Evolutionary conservation across 1,140 invertebrate species (phyloP).

Genomic region (Halictus rubicundus): DNA sequence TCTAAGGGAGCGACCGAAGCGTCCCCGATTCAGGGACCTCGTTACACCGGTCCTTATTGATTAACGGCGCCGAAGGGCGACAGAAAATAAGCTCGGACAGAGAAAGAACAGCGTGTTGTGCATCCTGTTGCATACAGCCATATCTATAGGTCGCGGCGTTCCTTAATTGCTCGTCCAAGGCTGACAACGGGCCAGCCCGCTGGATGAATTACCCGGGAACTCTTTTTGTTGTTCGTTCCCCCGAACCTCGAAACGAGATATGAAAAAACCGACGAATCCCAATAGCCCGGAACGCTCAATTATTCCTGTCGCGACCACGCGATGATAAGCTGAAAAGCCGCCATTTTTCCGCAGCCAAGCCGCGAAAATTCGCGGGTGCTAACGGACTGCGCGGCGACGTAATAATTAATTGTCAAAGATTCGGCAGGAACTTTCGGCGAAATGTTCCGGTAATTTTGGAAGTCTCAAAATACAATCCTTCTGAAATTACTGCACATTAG

Average conservation of each 20-base stretch:
- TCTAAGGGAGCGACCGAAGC: background rate
- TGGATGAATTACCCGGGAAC: background rate
- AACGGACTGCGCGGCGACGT: too few species aligned
- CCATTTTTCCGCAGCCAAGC: background rate
- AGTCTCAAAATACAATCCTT: too few species aligned
- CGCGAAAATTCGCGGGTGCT: background rate
- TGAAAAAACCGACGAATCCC: background rate
- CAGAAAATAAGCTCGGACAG: slow-evolving; percentile 13
- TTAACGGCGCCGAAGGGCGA: slow-evolving; percentile 27
- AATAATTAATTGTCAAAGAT: too few species aligned
- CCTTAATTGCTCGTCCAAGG: background rate
- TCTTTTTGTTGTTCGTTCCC: background rate
- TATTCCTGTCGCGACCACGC: background rate
- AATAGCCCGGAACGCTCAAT: background rate
- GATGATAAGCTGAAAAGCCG: too few species aligned
- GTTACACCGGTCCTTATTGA: slow-evolving; percentile 36
- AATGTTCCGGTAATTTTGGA: too few species aligned
- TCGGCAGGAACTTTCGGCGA: too few species aligned
- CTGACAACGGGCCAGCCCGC: background rate
- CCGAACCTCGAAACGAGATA: background rate
- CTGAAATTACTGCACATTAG: too few species aligned
- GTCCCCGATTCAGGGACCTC: slow-evolving; percentile 32
- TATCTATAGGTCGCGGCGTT: background rate
- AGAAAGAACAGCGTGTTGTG: slow-evolving; percentile 4
- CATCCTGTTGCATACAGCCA: slow-evolving; percentile 18